These are phyloP conservation scores for Xanthia togata DNA, from an alignment of 2,888 invertebrate species.

Conservation along the genomic window DNA sequence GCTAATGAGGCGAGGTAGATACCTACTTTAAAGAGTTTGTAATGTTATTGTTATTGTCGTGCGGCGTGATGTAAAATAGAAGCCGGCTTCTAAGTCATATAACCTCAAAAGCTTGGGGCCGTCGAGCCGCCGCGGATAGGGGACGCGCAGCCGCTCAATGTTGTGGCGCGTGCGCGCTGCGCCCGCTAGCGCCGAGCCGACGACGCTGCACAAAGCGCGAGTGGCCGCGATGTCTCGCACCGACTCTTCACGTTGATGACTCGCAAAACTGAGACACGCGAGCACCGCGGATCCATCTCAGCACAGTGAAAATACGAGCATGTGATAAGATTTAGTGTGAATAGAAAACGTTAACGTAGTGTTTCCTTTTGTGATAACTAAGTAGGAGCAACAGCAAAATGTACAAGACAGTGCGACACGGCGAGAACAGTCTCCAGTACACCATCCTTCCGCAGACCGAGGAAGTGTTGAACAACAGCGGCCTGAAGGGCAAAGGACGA, in stretches of 20 bases:
- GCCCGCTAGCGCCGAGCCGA: slow-evolving; percentile 66
- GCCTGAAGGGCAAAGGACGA: slow-evolving; percentile 89
- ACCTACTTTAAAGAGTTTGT: slow-evolving; percentile 71
- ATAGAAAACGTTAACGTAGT: slow-evolving; percentile 77
- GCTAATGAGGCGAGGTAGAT: slow-evolving; percentile 68
- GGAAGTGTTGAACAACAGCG: slow-evolving; percentile 91
- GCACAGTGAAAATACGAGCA: slow-evolving; percentile 78
- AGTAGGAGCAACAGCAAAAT: slow-evolving; percentile 84
- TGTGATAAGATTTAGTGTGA: slow-evolving; percentile 81
- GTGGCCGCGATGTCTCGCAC: slow-evolving; percentile 81
- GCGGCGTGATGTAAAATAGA: slow-evolving; percentile 75
- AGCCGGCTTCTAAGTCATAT: slow-evolving; percentile 86
- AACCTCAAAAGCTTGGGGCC: slow-evolving; percentile 86
- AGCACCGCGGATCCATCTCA: slow-evolving; percentile 68
- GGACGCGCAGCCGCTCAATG: slow-evolving; percentile 88
- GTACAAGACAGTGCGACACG: slow-evolving; percentile 94
- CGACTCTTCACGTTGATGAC: slow-evolving; percentile 76
- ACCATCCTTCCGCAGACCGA: slow-evolving; percentile 94
- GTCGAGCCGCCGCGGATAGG: slow-evolving; percentile 74
- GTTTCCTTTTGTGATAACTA: slow-evolving; percentile 80
- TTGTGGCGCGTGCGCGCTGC: slow-evolving; percentile 85
- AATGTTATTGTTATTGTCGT: slow-evolving; percentile 85
- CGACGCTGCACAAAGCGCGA: slow-evolving; percentile 86
- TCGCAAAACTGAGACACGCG: slow-evolving; percentile 71
- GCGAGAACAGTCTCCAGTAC: slow-evolving; percentile 94